Conservation (phyloP, 2,888 invertebrate species). For the Colletes collaris region DNA sequence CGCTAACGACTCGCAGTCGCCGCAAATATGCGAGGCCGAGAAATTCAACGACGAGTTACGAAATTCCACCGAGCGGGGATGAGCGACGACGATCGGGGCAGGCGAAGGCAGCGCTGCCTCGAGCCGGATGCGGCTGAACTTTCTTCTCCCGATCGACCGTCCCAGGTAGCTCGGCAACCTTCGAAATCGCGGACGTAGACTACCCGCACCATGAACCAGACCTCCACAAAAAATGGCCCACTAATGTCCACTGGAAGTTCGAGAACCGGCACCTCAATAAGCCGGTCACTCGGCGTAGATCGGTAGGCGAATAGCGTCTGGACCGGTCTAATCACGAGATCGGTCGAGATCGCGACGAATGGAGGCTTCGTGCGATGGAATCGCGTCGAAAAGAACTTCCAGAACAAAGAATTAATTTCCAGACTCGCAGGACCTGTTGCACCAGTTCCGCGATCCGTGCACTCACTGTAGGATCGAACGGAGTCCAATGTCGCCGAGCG, state of each 20-base stretch:
- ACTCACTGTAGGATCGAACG: background rate
- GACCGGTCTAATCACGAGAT: no score
- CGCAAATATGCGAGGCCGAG: background rate
- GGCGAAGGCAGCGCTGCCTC: slow-evolving; percentile 16
- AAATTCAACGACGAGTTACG: slow-evolving; percentile 6
- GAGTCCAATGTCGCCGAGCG: no score
- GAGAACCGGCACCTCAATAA: no score
- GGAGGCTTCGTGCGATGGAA: no score
- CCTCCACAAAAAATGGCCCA: no score
- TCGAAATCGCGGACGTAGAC: background rate
- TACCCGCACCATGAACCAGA: no score
- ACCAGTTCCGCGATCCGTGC: background rate
- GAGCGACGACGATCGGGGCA: slow-evolving; percentile 16
- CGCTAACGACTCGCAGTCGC: background rate
- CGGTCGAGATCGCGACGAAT: no score
- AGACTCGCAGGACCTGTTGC: slow-evolving; percentile 27
- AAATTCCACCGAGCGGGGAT: slow-evolving; percentile 15
- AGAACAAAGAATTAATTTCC: background rate
- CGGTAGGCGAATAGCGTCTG: no score
- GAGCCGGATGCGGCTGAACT: slow-evolving; percentile 61
- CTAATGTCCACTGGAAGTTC: no score
- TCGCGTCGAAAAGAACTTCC: no score
- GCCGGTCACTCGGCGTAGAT: no score
- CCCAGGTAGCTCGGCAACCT: slow-evolving; percentile 40
- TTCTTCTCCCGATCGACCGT: slow-evolving; percentile 57